A percentile compares a stretch with the other conserved stretches of the same genome.
phyloP scores from a whole-genome alignment of 2,888 invertebrate species.

The Cosmia pyralina region DNA sequence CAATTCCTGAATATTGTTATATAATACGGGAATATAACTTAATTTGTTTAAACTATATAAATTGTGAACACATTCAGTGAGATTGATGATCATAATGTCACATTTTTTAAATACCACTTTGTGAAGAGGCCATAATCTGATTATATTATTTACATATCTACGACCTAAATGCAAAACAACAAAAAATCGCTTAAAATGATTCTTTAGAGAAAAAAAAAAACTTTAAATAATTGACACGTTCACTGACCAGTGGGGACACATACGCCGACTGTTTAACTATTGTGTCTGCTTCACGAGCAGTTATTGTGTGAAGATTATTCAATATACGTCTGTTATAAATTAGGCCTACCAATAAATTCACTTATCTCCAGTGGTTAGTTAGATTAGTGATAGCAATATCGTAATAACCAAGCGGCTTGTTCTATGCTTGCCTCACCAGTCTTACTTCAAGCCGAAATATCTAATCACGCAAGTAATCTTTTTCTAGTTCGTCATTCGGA shows the following conservation, averaged over 20 bases:
- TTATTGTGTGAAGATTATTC: not conserved
- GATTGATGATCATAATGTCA: not conserved
- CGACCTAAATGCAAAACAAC: not conserved
- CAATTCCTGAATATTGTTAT: not conserved
- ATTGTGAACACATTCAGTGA: not conserved
- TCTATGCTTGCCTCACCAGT: not conserved
- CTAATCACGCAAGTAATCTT: not conserved
- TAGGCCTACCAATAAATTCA: conserved; percentile 8
- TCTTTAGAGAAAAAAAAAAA: not conserved
- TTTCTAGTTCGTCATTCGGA: not conserved
- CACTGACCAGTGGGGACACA: not conserved
- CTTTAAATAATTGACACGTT: not conserved
- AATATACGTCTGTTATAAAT: conserved; percentile 10
- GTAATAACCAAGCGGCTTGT: not conserved
- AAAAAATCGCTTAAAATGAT: not conserved
- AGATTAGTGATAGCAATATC: conserved; percentile 30
- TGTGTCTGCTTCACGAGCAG: not conserved
- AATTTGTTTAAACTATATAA: conserved; percentile 9
- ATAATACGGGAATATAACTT: not conserved
- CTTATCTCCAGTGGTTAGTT: conserved; percentile 11
- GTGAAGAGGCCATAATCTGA: not conserved
- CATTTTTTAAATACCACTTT: not conserved
- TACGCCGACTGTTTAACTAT: not conserved
- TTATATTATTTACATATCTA: not conserved
- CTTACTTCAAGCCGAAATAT: conserved; percentile 1